Conservation (phyloP, 2,113 vertebrate genomes). For the Phalacrocorax carbo region DNA sequence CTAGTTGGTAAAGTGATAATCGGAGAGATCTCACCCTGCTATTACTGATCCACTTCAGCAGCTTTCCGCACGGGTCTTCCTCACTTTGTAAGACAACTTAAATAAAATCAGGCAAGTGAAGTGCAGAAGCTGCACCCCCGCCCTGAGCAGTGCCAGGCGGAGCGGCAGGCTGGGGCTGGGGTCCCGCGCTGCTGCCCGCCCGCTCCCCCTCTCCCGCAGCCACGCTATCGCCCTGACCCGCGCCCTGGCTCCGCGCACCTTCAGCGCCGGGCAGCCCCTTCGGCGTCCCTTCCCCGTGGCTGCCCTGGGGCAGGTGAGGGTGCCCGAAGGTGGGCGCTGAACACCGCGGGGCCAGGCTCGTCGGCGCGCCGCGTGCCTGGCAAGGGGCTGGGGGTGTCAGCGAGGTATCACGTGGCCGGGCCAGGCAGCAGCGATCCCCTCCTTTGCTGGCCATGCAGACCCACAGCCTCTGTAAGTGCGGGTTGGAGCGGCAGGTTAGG, state of each 20-base stretch:
- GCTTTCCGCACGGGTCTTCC: background rate
- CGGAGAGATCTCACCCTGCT: background rate
- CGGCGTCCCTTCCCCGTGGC: background rate
- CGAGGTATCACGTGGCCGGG: rapidly evolving
- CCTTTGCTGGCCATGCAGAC: background rate
- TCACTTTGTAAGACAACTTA: background rate
- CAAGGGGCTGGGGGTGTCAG: background rate
- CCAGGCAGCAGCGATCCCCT: background rate
- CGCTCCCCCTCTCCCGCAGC: background rate
- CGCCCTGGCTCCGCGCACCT: background rate
- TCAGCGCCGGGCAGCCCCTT: background rate
- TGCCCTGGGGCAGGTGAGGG: background rate
- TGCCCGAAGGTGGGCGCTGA: background rate
- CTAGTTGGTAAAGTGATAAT: too few relatives aligned
- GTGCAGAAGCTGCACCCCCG: background rate
- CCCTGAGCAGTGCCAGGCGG: background rate
- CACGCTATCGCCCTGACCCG: background rate
- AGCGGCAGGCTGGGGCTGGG: background rate
- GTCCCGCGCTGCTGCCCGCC: background rate
- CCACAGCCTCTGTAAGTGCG: background rate
- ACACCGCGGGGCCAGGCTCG: rapidly evolving
- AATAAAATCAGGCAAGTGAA: background rate
- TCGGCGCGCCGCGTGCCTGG: background rate
- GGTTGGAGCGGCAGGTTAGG: rapidly evolving
- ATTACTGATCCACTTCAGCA: background rate